These are phyloP conservation scores for Uloborus plumipes DNA, from an alignment of 2,888 invertebrate species.

Conservation along the genomic window DNA sequence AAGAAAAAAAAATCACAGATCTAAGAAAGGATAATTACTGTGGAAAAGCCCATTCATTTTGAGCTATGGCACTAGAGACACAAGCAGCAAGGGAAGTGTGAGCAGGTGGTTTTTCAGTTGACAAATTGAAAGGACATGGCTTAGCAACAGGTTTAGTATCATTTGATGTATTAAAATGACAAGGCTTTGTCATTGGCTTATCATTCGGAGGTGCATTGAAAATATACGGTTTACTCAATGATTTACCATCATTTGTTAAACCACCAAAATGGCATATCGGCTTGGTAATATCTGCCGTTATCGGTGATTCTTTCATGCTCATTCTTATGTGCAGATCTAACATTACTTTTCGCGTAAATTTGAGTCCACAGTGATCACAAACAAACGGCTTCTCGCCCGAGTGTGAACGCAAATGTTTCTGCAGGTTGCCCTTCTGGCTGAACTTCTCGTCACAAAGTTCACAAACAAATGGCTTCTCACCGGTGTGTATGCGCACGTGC, in stretches of 20 bases:
- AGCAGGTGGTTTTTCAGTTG: slow-evolving; percentile 49
- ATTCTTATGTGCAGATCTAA: slow-evolving; percentile 56
- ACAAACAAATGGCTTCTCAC: slow-evolving; percentile 60
- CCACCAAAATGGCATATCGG: slow-evolving; percentile 47
- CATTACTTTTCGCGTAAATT: slow-evolving; percentile 59
- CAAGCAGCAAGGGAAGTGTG: slow-evolving; percentile 59
- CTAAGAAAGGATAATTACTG: slow-evolving; percentile 29
- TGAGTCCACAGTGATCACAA: slow-evolving; percentile 54
- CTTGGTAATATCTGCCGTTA: slow-evolving; percentile 31
- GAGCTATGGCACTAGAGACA: slow-evolving; percentile 61
- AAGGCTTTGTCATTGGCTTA: slow-evolving; percentile 44
- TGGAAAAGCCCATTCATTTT: slow-evolving; percentile 60
- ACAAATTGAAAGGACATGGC: slow-evolving; percentile 55
- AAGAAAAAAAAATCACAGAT: slow-evolving; percentile 25
- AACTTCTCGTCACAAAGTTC: slow-evolving; percentile 58
- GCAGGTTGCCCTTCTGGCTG: slow-evolving; percentile 54
- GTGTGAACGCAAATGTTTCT: slow-evolving; percentile 53
- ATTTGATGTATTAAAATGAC: slow-evolving; percentile 19
- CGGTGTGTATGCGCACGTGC: slow-evolving; percentile 59
- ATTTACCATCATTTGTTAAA: slow-evolving; percentile 27
- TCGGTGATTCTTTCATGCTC: slow-evolving; percentile 41
- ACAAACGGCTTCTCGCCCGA: slow-evolving; percentile 62
- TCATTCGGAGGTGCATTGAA: slow-evolving; percentile 50
- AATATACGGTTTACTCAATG: slow-evolving; percentile 19
- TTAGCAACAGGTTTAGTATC: slow-evolving; percentile 54